Evolutionary conservation across 2,888 invertebrate species (phyloP), one percentile per base, ranked within the genome.

Genomic region (Branchellion lobata): DNA sequence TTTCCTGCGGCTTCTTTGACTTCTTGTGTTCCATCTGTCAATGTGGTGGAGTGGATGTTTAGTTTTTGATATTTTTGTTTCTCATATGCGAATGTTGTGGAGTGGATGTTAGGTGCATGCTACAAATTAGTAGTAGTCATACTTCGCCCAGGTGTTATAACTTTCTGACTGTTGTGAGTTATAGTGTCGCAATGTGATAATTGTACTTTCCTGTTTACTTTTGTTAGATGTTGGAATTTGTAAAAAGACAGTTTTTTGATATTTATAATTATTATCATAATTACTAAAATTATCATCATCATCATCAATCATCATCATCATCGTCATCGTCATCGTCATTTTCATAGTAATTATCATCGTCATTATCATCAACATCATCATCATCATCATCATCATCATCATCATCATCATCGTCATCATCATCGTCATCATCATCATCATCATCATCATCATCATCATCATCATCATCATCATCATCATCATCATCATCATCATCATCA

Each of bases 401-500:
- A 69, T 77, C 2, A 5, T 77, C 61, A 69, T 65, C 34, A 65
- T 65, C 77, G 65, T 77, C 77, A 69, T 77, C 77, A 77, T 77
- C 77, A 77, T 71, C 77, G 3, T 78, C 68, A 78, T 78, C 78
- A 68, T 78, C 78, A 78, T 78, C 78, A 69, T 68, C 78, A 31
- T 69, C 1, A 36, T 78, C 34, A 78, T 78, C 78, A 78, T 68
- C 78, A 69, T 78, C 68, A 24, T 75, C 72, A 21, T 72, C 72
- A 1, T 34, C 21, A 33, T 72, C 72, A 31, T 72, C 72, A 36
- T 36, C 72, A 21, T 36, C 40, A 40, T 40, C 14, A 40, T 40
- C 40, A 40, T 40, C 40, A 40, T 40, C 40, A 40, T 40, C 5
- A 40, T 40, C 40, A 40, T 40, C 40, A 5, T 40, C 40, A 40